phyloP scores from a whole-genome alignment of 2,888 invertebrate genomes.

The Hypselothyrea guttata region DNA sequence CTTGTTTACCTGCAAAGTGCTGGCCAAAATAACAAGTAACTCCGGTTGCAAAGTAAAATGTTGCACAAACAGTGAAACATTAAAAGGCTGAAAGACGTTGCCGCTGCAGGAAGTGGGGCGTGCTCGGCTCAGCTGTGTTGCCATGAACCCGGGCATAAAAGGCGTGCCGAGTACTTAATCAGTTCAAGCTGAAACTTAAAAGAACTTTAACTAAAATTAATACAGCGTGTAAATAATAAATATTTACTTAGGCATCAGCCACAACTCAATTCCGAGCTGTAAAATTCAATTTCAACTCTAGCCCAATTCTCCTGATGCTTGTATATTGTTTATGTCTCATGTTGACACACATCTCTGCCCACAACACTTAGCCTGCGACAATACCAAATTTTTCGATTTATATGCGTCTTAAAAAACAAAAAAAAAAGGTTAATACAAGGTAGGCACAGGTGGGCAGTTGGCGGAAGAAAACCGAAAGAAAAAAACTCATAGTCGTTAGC shows the following conservation, averaged over 20 bases:
- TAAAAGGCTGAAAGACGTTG: constrained; percentile 30
- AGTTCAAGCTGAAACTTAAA: constrained; percentile 13
- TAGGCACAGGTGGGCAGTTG: constrained; percentile 5
- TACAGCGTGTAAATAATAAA: neutral
- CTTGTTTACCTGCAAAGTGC: constrained; percentile 59
- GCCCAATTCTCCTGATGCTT: constrained; percentile 12
- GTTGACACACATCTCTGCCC: constrained; percentile 39
- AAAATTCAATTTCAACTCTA: neutral
- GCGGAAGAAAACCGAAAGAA: constrained; percentile 3
- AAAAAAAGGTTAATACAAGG: neutral
- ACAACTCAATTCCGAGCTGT: constrained; percentile 2
- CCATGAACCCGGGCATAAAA: constrained; percentile 24
- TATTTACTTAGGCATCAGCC: neutral
- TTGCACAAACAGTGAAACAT: constrained; percentile 22
- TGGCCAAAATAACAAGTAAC: constrained; percentile 17
- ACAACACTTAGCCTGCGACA: constrained; percentile 14
- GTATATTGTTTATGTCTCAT: constrained; percentile 45
- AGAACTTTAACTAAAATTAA: neutral
- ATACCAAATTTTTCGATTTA: constrained; percentile 62
- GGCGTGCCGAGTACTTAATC: constrained; percentile 46
- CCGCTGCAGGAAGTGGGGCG: constrained; percentile 24
- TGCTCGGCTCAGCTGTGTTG: constrained; percentile 20
- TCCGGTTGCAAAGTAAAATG: constrained; percentile 39
- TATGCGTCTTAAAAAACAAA: constrained; percentile 41
- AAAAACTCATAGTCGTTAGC: constrained; percentile 20